These are phyloP conservation scores for Helobdella robusta DNA, from an alignment of 2,888 invertebrate species.

Conservation along the genomic window DNA sequence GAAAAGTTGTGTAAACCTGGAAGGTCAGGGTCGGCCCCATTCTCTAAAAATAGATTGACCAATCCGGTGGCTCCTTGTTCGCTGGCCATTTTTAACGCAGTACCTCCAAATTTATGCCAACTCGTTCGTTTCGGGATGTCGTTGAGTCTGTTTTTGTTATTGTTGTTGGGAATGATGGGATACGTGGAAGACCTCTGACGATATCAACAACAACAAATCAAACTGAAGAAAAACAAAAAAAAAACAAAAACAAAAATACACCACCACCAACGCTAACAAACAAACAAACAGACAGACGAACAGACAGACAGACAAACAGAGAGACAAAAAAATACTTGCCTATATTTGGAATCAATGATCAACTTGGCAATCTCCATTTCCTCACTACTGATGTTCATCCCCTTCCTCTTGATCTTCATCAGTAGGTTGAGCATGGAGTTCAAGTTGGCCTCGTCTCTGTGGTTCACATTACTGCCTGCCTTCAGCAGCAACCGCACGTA, in stretches of 20 bases:
- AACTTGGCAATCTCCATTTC: conserved; percentile 25
- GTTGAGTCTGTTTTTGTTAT: conserved; percentile 22
- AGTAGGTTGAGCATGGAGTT: conserved; percentile 30
- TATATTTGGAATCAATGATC: conserved; percentile 27
- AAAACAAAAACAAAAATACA: too few species aligned
- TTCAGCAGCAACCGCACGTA: conserved; percentile 29
- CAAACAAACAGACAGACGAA: too few species aligned
- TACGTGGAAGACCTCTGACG: too few species aligned
- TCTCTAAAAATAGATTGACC: conserved; percentile 28
- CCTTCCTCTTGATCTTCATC: conserved; percentile 14
- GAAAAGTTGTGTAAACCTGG: conserved; percentile 22
- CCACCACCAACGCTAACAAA: too few species aligned
- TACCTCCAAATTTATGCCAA: conserved; percentile 30
- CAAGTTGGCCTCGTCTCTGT: conserved; percentile 27
- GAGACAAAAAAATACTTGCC: too few species aligned
- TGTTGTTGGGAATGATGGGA: too few species aligned
- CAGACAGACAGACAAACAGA: too few species aligned
- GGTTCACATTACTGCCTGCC: conserved; percentile 29
- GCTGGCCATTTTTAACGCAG: conserved; percentile 31
- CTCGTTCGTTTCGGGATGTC: conserved; percentile 11
- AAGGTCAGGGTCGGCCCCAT: conserved; percentile 31
- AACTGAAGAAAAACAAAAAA: too few species aligned
- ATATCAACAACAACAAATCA: too few species aligned
- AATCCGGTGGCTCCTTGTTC: conserved; percentile 28
- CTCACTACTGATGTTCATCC: conserved; percentile 16